Base-by-base conservation (phyloP, 64 coral and sea anemone genomes). In the Stichodactyla helianthus region DNA sequence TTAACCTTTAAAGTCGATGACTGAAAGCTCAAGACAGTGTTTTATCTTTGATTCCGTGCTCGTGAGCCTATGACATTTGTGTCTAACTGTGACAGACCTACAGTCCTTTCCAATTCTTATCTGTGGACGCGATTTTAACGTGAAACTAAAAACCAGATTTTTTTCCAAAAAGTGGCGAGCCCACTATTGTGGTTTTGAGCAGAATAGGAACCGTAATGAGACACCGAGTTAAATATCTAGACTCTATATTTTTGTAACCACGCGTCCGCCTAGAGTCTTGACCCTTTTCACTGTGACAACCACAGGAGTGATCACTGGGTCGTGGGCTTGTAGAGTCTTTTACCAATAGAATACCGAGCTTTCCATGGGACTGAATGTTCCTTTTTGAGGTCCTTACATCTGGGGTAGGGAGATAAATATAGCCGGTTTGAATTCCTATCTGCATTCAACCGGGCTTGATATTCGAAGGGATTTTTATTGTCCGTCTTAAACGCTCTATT, bases 401-500 rank as follows among this genome's bases (percentile, higher is more conserved):
- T 13, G 27, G 31, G 4, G 15, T 52, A 0, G 8, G 4, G n/a
- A 81, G 53, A 65, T 60, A 2, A 52, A 6, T 22, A 53, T 81
- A 7, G 78, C 11, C n/a, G 9, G 17, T 81, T 28, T 81, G 50
- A 53, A n/a, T 23, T 17, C 53, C 2, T 65, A 22, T 20, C 62
- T 23, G 20, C 22, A 65, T 15, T 52, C 11, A 81, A 1, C 17
- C 78, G 54, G 19, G 52, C 50, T 28, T 81, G 18, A 54, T 81
- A 20, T 54, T 81, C 10, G 16, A 50, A 81, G 78, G 1, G n/a
- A 10, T 12, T 52, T 51, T 81, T 19, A 23, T 81, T 81, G 50
- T 51, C 52, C 53, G 7, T 52, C 17, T 81, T 81, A 81, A 81
- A 81, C 78, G 50, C 78, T 79, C 77, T 18, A 81, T 81, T 81